Conservation (phyloP, 2,113 vertebrate genomes). For the Eurystomus gularis region DNA sequence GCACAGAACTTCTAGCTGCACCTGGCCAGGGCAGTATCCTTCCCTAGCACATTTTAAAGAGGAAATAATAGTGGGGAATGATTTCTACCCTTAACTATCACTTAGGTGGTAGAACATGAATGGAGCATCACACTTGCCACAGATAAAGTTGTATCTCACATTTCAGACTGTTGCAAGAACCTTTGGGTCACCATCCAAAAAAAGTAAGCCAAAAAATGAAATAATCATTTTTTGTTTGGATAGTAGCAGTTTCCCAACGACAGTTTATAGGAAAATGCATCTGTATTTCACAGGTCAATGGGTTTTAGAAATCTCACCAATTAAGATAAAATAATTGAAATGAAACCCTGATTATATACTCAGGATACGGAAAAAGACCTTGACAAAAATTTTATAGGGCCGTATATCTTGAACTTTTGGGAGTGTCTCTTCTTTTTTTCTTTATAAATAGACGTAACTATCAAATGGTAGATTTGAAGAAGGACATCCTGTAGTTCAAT, state of each 20-base stretch:
- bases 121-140: accelerated
- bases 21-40: background rate
- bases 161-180: background rate
- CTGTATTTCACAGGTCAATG: background rate
- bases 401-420: background rate
- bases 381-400: background rate
- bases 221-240: background rate
- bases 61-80: background rate
- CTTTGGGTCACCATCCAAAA: background rate
- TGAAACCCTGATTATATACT: background rate
- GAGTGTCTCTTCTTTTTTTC: background rate
- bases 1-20: background rate
- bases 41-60: background rate
- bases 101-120: background rate
- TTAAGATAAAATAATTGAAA: background rate
- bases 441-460: background rate
- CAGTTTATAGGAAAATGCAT: background rate
- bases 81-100: background rate
- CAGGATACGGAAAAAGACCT: background rate
- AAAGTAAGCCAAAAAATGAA: background rate
- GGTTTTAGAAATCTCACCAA: background rate
- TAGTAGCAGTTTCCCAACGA: background rate
- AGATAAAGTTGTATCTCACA: background rate
- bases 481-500: background rate
- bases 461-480: background rate